These are phyloP conservation scores for Harpagifer antarcticus DNA, from an alignment of 2,797 vertebrate genomes.

Conservation along the genomic window DNA sequence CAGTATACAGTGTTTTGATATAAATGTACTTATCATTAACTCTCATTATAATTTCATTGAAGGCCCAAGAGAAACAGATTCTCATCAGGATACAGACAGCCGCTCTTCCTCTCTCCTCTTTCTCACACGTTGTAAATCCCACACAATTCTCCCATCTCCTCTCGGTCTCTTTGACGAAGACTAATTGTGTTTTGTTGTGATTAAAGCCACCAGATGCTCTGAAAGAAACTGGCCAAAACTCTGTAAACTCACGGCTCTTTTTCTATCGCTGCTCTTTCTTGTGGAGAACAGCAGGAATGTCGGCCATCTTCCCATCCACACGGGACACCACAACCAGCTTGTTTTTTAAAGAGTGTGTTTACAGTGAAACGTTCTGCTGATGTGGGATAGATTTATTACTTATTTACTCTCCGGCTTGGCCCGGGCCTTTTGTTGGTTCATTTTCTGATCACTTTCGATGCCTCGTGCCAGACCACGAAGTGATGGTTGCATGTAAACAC, in stretches of 20 bases:
- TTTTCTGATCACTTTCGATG: conserved; percentile 80
- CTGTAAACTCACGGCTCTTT: conserved; percentile 63
- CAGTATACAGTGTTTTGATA: background rate
- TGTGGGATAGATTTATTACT: conserved; percentile 83
- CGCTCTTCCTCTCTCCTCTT: conserved; percentile 28
- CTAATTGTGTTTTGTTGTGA: conserved; percentile 75
- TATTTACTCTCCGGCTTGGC: conserved; percentile 80
- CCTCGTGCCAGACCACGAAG: conserved; percentile 74
- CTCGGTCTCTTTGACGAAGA: conserved; percentile 57
- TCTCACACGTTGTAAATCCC: conserved; percentile 42
- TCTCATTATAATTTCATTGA: conserved; percentile 15
- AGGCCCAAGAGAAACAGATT: conserved; percentile 8
- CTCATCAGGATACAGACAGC: conserved; percentile 22
- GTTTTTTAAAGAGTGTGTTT: conserved; percentile 75
- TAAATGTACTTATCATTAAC: conserved; percentile 11
- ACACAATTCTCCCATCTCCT: conserved; percentile 30
- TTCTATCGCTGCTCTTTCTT: conserved; percentile 71
- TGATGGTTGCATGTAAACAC: conserved; percentile 79
- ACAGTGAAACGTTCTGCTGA: conserved; percentile 74
- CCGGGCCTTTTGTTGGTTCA: conserved; percentile 57
- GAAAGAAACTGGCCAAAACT: conserved; percentile 45
- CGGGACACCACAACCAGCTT: conserved; percentile 62
- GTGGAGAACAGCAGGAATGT: conserved; percentile 78
- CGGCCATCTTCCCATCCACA: conserved; percentile 72
- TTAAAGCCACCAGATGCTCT: conserved; percentile 78